Evolutionary conservation across 2,113 vertebrate genomes (phyloP).

Genomic region (Progne subis): DNA sequence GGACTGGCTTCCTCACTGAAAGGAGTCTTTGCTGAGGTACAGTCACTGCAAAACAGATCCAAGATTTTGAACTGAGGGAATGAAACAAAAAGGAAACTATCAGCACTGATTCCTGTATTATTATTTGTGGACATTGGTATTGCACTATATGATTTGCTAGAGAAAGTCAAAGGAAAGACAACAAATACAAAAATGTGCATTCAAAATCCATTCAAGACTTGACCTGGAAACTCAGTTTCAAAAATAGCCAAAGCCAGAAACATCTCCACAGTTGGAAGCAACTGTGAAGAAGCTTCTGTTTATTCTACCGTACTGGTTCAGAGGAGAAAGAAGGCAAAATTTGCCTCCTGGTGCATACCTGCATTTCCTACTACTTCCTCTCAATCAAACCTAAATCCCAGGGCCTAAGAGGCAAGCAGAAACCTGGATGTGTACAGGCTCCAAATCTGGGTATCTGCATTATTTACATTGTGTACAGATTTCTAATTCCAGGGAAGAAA

Average conservation of each 20-base stretch:
- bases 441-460: not conserved
- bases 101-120: not conserved
- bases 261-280: not conserved
- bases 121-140: not conserved
- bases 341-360: not conserved
- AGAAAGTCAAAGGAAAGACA: not conserved
- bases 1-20: not conserved
- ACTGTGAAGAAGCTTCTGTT: not conserved
- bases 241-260: not conserved
- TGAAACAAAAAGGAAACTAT: not conserved
- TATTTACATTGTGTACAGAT: not conserved
- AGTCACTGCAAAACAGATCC: not conserved
- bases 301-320: rapidly evolving
- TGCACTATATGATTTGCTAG: not conserved
- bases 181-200: not conserved
- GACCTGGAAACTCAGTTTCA: not conserved
- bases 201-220: not conserved
- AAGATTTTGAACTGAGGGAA: not conserved
- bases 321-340: not conserved
- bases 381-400: not conserved
- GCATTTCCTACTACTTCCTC: not conserved
- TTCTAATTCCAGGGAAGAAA: not conserved
- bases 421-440: not conserved
- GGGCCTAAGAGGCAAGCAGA: not conserved
- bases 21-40: not conserved